These are phyloP conservation scores for Dipodomys stephensi DNA, from an alignment of 2,113 vertebrate species.

Conservation along the genomic window DNA sequence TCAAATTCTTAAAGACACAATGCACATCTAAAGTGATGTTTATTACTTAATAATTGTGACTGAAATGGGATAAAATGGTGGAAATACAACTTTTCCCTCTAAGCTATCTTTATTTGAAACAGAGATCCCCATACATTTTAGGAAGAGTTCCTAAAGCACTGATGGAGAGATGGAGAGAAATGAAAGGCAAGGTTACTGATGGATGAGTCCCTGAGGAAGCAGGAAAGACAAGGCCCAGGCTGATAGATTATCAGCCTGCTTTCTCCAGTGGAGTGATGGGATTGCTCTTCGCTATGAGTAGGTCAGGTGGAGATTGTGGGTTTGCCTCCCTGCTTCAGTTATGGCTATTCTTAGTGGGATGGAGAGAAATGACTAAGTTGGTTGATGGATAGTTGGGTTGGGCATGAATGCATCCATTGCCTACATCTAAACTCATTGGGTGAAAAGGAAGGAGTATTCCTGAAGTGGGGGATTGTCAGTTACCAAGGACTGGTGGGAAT, in stretches of 20 bases:
- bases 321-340: slow-evolving; percentile 1
- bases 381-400: neutral
- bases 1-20: neutral
- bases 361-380: neutral
- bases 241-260: neutral
- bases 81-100: neutral
- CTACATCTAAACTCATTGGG: neutral
- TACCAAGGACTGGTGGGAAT: neutral
- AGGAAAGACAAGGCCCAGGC: neutral
- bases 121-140: neutral
- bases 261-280: neutral
- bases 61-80: neutral
- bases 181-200: neutral
- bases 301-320: neutral
- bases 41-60: neutral
- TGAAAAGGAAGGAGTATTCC: rapidly evolving
- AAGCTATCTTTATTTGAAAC: neutral
- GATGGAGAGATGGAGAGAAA: neutral
- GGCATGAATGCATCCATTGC: neutral
- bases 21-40: neutral
- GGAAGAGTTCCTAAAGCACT: neutral
- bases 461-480: neutral
- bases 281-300: neutral
- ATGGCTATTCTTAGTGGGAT: neutral
- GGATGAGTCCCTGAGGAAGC: neutral